Evolutionary conservation across 2,797 vertebrate species (phyloP), one percentile per base, ranked within the genome.

Genomic region (Moxostoma hubbsi): DNA sequence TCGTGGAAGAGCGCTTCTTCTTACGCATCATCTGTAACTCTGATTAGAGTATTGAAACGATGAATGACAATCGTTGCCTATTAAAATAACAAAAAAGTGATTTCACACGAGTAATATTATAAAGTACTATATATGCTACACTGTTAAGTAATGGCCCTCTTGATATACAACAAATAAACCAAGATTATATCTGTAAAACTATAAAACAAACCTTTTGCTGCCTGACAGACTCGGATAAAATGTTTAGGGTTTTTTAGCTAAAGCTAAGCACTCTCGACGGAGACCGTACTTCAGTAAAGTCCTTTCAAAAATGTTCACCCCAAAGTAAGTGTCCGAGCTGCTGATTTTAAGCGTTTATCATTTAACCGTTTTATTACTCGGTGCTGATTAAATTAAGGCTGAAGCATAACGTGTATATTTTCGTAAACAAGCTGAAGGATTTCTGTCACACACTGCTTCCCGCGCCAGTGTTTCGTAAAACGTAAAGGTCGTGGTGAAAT

Each of bases 21-120:
- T 90, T 95, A 10, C 93, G 91, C 92, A 94, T 89, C 94, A 94
- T 95, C 86, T 90, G 54, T 68, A 70, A 11, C 10, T 47, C 13
- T 10, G 59, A 53, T 75, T 12, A 36, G 10, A 61, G 24, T 36
- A 36, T 4, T 8, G 1, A 18, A 24, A 55, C 54, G 4, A 12
- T 46, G 6, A 69, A 54, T 4, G 10, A 54, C 10, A 11, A 13
- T 18, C 36, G 1, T 9, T 8, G 45, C 36, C 72, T 75, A 59
- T 36, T 7, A 13, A n/a, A 46, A 24, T n/a, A 11, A 49, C 18
- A 59, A 46, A 59, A 13, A 9, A 49, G 7, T 0, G 6, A 5
- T 45, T 24, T 55, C 43, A 66, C 18, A 61, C 5, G 5, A 65
- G 7, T 24, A 65, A 46, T 18, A 43, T 54, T 11, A 18, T 2